phyloP scores from a whole-genome alignment of 1,140 invertebrate species.

The Megalonaias nervosa region DNA sequence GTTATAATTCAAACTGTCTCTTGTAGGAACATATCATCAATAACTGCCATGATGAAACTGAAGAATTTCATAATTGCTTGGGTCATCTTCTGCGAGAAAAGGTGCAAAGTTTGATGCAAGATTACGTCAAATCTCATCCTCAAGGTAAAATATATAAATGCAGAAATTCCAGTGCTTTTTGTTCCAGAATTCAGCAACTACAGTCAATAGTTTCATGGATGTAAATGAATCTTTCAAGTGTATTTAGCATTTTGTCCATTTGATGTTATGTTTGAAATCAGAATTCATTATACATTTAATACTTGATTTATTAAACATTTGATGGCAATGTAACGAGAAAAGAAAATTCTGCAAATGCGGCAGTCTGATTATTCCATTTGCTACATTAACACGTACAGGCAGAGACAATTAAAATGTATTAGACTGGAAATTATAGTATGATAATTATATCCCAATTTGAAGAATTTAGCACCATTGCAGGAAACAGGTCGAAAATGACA shows the following conservation, averaged over 20 bases:
- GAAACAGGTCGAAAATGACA: no score
- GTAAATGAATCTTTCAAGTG: neutral
- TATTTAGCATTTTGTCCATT: neutral
- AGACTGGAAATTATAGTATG: no score
- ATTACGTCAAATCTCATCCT: conserved; percentile 62
- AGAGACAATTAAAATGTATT: no score
- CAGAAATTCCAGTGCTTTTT: neutral
- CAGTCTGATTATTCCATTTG: no score
- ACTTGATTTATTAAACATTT: no score
- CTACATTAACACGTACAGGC: no score
- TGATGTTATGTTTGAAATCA: no score
- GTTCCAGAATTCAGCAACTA: neutral
- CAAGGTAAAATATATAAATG: conserved; percentile 47
- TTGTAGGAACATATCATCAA: conserved; percentile 89
- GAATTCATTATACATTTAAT: no score
- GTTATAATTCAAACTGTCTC: neutral
- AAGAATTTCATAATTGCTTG: conserved; percentile 91
- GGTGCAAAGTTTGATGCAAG: conserved; percentile 60
- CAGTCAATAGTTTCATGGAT: neutral
- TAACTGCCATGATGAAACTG: conserved; percentile 89
- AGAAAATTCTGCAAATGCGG: no score
- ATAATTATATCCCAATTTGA: no score
- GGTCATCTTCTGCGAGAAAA: conserved; percentile 73
- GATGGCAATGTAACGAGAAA: no score
- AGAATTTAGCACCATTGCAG: no score